Base-by-base conservation (phyloP, 37 sponge, comb jelly and placozoan genomes). In the Halisarca cf. caerulea region DNA sequence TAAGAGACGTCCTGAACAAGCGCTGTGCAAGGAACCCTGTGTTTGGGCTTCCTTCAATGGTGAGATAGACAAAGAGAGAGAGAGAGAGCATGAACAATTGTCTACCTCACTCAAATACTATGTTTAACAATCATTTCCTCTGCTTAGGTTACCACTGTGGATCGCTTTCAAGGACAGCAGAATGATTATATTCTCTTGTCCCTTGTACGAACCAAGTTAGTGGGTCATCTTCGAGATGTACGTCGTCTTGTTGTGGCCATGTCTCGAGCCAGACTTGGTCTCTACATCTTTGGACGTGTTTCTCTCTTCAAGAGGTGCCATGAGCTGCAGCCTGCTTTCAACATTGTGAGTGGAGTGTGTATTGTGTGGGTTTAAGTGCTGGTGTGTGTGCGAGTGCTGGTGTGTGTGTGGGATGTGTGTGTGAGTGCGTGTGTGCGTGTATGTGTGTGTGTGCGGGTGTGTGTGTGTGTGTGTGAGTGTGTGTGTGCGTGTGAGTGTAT, bases 131-230 rank as follows among this genome's bases (percentile, higher is more conserved):
- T 30, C 59, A 55, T 5, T 55, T 51, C 8, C 53, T 2, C 33
- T 14, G 37, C 35, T 78, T 30, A 97, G 98, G 98, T 97, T 59
- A 96, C 95, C 20, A 96, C 99, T 17, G 99, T 99, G 43, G 99
- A 99, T 80, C 93, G 99, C 44, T 98, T 90, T 86, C 99, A 99
- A 81, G 99, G 99, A 8, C 95, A 94, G 64, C 99, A 99, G 90
- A 99, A 99, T 79, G 97, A 99, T 77, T 96, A 96, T 90, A 94
- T 99, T 86, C 93, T 99, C 80, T 85, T 99, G 32, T 99, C 99
- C 17, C 90, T 99, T 58, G 99, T 99, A 42, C 87, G 99, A 17
- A 95, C 99, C 28, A 88, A 85, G 82, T 85, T 91, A 44, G 90
- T 99, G 2, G 99, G 99, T 40, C 99, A 99, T 58, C 66, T 99